Evolutionary conservation across 1,140 invertebrate species (phyloP).

Genomic region (Drosophila orena): DNA sequence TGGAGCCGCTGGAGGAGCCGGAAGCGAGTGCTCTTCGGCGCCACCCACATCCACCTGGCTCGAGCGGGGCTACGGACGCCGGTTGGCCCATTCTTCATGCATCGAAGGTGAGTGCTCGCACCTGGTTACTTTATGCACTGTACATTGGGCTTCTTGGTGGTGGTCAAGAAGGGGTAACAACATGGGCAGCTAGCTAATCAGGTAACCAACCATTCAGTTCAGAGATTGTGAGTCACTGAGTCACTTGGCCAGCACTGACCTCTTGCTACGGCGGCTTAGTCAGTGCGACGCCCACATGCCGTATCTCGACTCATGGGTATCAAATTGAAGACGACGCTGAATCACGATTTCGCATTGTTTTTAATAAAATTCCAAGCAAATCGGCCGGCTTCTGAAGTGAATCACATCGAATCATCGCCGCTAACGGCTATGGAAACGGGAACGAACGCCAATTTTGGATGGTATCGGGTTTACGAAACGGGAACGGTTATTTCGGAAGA

Average conservation of each 20-base stretch:
- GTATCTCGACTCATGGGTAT: constrained; percentile 14
- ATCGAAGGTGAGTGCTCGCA: constrained; percentile 66
- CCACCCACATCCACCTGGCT: constrained; percentile 13
- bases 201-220: too few species aligned
- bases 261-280: constrained; percentile 9
- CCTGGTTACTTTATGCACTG: too few species aligned
- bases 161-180: too few species aligned
- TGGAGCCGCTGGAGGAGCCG: constrained; percentile 16
- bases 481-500: constrained; percentile 8
- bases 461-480: constrained; percentile 1
- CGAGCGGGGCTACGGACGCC: constrained; percentile 48
- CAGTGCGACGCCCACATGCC: constrained; percentile 15
- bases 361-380: constrained; percentile 64
- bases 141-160: too few species aligned
- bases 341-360: constrained; percentile 42
- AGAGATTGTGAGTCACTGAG: constrained; percentile 1
- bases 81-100: constrained; percentile 67
- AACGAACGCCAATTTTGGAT: constrained; percentile 7
- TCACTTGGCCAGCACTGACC: constrained; percentile 8
- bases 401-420: constrained; percentile 41
- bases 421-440: constrained; percentile 21
- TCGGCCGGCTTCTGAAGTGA: constrained; percentile 50
- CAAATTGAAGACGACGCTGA: constrained; percentile 28
- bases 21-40: constrained; percentile 16
- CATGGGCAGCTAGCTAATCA: too few species aligned